Conservation (phyloP, 1,140 invertebrate genomes). For the Globodera rostochiensis region DNA sequence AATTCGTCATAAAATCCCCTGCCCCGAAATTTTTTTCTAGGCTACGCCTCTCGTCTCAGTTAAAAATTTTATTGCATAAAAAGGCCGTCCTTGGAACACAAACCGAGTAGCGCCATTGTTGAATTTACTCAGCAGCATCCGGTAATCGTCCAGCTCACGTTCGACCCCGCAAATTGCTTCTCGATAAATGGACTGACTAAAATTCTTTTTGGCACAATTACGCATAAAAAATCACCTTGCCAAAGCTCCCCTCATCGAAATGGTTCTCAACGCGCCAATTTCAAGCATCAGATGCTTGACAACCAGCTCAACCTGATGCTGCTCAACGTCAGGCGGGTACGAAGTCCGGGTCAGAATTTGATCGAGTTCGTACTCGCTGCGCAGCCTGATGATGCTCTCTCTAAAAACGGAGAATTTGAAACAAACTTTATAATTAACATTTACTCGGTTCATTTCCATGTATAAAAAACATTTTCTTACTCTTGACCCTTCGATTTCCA, state of each 20-base stretch:
- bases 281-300: constrained; percentile 28
- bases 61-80: background rate
- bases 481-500: constrained; percentile 23
- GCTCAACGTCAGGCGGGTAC: constrained; percentile 38
- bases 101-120: background rate
- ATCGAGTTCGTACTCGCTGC: constrained; percentile 36
- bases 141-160: constrained; percentile 20
- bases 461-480: background rate
- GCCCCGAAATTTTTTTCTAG: background rate
- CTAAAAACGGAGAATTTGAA: constrained; percentile 11
- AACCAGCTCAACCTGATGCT: constrained; percentile 34
- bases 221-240: background rate
- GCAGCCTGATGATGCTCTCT: constrained; percentile 28
- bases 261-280: constrained; percentile 6
- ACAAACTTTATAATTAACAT: constrained; percentile 12
- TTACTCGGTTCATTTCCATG: background rate
- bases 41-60: too few relatives aligned
- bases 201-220: background rate
- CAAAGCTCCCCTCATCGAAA: constrained; percentile 16
- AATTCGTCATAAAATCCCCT: background rate
- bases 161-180: constrained; percentile 2
- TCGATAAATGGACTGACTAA: constrained; percentile 11
- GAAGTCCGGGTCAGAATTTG: constrained; percentile 29
- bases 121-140: constrained; percentile 14
- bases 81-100: background rate